Percentiles rank a stretch among this genome's conserved stretches.
Conservation (phyloP, 2,888 invertebrate species). For the Rhopalosiphum nymphaeae region DNA sequence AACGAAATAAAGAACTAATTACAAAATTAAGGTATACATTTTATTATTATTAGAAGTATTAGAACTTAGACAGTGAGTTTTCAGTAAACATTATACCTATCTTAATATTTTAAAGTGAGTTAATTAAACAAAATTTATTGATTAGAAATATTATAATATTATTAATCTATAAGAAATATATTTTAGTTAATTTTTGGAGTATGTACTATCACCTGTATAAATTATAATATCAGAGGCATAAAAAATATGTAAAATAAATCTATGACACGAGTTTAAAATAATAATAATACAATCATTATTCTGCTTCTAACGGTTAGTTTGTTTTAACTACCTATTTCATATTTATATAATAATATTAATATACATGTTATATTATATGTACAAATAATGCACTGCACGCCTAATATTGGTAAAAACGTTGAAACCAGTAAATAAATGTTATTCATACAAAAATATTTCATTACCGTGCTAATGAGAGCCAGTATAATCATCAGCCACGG, state of each 20-base stretch:
- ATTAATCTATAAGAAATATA: neutral
- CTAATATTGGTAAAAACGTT: neutral
- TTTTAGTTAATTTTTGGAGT: neutral
- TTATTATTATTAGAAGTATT: neutral
- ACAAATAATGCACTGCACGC: neutral
- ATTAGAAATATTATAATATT: neutral
- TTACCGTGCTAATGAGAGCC: slow-evolving; percentile 63
- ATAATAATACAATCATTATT: neutral
- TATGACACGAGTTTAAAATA: neutral
- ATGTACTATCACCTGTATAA: neutral
- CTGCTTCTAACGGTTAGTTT: neutral
- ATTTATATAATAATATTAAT: neutral
- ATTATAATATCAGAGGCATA: neutral
- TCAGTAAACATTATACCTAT: no score
- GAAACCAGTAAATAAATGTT: slow-evolving; percentile 10
- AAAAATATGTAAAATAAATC: neutral
- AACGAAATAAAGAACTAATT: neutral
- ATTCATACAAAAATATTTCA: slow-evolving; percentile 43
- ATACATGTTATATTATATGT: neutral
- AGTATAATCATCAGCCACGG: slow-evolving; percentile 61
- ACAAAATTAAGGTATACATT: neutral
- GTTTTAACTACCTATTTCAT: neutral
- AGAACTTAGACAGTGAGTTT: no score
- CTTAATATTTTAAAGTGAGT: neutral
- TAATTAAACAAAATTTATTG: neutral